These are phyloP conservation scores for Synanthedon tipuliformis DNA, from an alignment of 2,888 invertebrate genomes.

Conservation along the genomic window DNA sequence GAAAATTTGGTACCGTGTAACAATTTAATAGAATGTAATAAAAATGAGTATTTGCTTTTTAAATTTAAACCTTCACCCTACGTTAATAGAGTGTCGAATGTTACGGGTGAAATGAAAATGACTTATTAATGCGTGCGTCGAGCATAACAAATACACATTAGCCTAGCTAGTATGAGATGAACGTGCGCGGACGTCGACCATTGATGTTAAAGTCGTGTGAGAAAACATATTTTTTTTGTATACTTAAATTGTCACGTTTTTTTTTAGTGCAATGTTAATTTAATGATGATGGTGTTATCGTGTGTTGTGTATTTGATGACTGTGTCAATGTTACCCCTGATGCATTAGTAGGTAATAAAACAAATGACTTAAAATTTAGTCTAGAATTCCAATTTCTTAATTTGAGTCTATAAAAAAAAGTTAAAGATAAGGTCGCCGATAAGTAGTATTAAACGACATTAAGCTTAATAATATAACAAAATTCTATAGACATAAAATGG, in stretches of 20 bases:
- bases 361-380: too few species aligned
- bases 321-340: too few species aligned
- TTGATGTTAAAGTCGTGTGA: not conserved
- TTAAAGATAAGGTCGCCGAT: too few species aligned
- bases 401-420: too few species aligned
- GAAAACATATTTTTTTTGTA: not conserved
- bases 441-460: too few species aligned
- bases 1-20: conserved; percentile 22
- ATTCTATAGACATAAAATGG: too few species aligned
- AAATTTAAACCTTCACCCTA: conserved; percentile 3
- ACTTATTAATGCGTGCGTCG: conserved; percentile 7
- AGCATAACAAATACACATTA: conserved; percentile 12
- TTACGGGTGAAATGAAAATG: not conserved
- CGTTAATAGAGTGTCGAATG: not conserved
- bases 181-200: conserved; percentile 19
- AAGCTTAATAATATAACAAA: too few species aligned
- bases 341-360: too few species aligned
- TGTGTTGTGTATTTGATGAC: too few species aligned
- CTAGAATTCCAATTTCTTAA: too few species aligned
- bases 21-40: too few species aligned
- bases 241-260: not conserved
- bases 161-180: conserved; percentile 22
- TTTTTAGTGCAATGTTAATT: not conserved
- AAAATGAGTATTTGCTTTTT: not conserved
- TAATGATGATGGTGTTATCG: too few species aligned